Evolutionary conservation across 1,140 invertebrate genomes (phyloP).

Genomic region (Drosophila parabipectinata): DNA sequence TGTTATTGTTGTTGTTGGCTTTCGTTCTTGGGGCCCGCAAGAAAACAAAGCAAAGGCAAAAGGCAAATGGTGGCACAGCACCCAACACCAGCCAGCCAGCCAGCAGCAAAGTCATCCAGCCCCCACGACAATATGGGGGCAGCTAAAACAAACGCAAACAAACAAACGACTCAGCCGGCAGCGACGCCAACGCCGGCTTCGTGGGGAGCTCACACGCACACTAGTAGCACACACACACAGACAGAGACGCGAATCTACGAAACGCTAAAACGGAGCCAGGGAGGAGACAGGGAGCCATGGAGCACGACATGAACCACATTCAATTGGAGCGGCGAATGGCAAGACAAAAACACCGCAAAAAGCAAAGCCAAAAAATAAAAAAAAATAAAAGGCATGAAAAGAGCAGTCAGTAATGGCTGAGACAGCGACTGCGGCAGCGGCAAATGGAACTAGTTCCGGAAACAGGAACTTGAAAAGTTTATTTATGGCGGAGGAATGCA

Average conservation of each 20-base stretch:
- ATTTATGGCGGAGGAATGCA: not conserved
- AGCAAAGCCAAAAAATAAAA: slow-evolving; percentile 48
- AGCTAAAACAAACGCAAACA: slow-evolving; percentile 77
- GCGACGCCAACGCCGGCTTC: slow-evolving; percentile 40
- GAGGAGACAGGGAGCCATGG: slow-evolving; percentile 11
- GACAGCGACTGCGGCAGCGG: not conserved
- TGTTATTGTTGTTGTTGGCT: slow-evolving; percentile 54
- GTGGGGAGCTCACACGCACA: slow-evolving; percentile 47
- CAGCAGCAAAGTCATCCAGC: not conserved
- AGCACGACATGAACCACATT: slow-evolving; percentile 62
- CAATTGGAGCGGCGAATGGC: slow-evolving; percentile 64
- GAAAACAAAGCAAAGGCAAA: slow-evolving; percentile 50
- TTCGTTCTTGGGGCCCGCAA: slow-evolving; percentile 49
- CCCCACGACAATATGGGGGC: slow-evolving; percentile 13
- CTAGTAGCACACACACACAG: slow-evolving; percentile 8
- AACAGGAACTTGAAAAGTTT: slow-evolving; percentile 27
- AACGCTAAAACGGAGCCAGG: slow-evolving; percentile 44
- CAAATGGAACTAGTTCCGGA: slow-evolving; percentile 23
- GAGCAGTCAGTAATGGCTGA: not conserved
- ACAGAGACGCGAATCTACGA: slow-evolving; percentile 27
- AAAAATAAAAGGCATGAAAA: slow-evolving; percentile 8
- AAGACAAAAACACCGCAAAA: slow-evolving; percentile 60
- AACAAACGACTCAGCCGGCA: slow-evolving; percentile 55
- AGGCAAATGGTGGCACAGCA: not conserved
- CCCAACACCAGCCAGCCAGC: too few species aligned